These are phyloP conservation scores for Sipha flava DNA, from an alignment of 1,140 invertebrate genomes.

Conservation along the genomic window DNA sequence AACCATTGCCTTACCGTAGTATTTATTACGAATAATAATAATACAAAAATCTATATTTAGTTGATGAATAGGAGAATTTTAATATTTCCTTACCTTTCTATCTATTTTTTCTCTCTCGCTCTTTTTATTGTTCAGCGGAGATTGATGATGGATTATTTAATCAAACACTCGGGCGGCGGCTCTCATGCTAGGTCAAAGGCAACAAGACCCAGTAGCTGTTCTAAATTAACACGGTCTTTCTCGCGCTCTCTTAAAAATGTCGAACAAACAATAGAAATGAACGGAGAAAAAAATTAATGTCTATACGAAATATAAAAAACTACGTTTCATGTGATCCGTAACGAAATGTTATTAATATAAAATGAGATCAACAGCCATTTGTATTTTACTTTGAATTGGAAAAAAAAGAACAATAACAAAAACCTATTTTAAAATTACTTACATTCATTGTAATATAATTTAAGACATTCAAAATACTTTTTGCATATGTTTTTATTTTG, in stretches of 20 bases:
- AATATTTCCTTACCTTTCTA: neutral
- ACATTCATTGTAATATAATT: neutral
- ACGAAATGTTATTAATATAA: slow-evolving; percentile 27
- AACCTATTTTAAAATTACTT: neutral
- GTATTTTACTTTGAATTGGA: neutral
- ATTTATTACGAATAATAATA: slow-evolving; percentile 2
- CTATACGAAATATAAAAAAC: neutral
- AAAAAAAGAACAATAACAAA: neutral
- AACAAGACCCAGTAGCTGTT: slow-evolving; percentile 22
- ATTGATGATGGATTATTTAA: slow-evolving; percentile 29
- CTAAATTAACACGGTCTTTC: slow-evolving; percentile 15
- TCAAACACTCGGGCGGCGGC: slow-evolving; percentile 11
- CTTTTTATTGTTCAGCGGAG: neutral
- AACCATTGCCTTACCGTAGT: neutral
- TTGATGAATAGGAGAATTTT: neutral
- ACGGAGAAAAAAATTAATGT: slow-evolving; percentile 6
- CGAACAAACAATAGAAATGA: slow-evolving; percentile 18
- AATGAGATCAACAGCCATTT: slow-evolving; percentile 4
- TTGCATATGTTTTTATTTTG: neutral
- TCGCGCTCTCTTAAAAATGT: neutral
- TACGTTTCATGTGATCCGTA: slow-evolving; percentile 21
- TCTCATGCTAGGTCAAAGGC: slow-evolving; percentile 19
- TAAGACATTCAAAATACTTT: neutral
- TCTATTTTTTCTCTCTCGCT: neutral
- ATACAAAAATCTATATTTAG: neutral